These are phyloP conservation scores for Pseudochirops corinnae DNA, from an alignment of 2,797 vertebrate genomes.

Conservation along the genomic window DNA sequence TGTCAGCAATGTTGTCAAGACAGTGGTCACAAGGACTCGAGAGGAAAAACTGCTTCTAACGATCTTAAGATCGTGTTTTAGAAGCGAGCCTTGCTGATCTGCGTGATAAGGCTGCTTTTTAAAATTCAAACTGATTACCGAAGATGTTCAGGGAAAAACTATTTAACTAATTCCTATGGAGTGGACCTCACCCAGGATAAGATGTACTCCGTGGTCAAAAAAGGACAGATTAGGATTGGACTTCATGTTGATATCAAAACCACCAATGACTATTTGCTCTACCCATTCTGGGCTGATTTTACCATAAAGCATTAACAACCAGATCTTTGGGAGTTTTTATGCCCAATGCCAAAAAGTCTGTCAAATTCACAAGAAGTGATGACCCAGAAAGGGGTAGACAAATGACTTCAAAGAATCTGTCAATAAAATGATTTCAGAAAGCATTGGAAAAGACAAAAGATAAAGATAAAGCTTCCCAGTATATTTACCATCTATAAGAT, in stretches of 20 bases:
- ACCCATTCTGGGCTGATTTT: constrained; percentile 97
- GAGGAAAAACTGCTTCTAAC: constrained; percentile 97
- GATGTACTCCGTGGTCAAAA: constrained; percentile 99
- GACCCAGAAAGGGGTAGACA: constrained; percentile 97
- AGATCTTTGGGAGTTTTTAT: constrained; percentile 98
- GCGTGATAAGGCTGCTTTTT: constrained; percentile 98
- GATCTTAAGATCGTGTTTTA: constrained; percentile 98
- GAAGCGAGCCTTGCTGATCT: constrained; percentile 98
- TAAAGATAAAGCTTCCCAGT: constrained; percentile 98
- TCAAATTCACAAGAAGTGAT: constrained; percentile 99
- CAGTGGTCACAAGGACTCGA: constrained; percentile 97
- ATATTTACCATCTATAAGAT: constrained; percentile 97
- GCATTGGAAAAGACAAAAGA: constrained; percentile 93
- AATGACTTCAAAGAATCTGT: constrained; percentile 99
- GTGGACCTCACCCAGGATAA: constrained; percentile 99
- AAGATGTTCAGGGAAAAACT: constrained; percentile 99
- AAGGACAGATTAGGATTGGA: constrained; percentile 99
- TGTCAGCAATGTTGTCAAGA: constrained; percentile 98
- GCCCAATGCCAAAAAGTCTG: constrained; percentile 98
- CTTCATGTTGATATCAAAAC: constrained; percentile 98
- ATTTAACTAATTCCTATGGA: constrained; percentile 99
- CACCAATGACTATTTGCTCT: constrained; percentile 96
- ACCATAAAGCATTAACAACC: constrained; percentile 97
- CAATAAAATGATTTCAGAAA: constrained; percentile 99
- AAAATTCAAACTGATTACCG: constrained; percentile 97